These are phyloP conservation scores for Aspidoscelis tigris DNA, from an alignment of 2,113 vertebrate genomes.

Conservation along the genomic window DNA sequence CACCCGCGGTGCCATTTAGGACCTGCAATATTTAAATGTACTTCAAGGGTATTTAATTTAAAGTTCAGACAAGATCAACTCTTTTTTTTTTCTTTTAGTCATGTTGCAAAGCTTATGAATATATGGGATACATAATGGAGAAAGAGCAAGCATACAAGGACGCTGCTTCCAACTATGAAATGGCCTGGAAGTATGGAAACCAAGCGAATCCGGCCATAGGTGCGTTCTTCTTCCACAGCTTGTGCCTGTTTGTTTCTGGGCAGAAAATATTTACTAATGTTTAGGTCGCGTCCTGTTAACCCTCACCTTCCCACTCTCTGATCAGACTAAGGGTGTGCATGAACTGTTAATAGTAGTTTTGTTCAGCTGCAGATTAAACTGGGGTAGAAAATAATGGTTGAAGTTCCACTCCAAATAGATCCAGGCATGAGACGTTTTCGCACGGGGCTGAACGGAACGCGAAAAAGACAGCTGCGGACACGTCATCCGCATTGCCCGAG, in stretches of 20 bases:
- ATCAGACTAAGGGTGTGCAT: not conserved
- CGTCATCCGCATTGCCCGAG: no score
- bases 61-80: constrained; percentile 8
- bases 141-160: constrained; percentile 95
- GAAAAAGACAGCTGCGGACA: no score
- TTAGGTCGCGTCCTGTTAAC: no score
- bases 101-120: constrained; percentile 97
- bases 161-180: constrained; percentile 92
- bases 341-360: no score
- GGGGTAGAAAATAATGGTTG: no score
- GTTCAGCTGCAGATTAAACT: no score
- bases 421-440: no score
- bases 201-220: constrained; percentile 90
- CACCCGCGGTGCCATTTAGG: not conserved
- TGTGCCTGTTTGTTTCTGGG: not conserved
- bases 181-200: constrained; percentile 96
- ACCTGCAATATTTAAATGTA: not conserved
- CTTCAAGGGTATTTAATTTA: not conserved
- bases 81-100: constrained; percentile 81
- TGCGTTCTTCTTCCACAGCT: constrained; percentile 57
- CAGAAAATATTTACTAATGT: not conserved
- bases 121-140: constrained; percentile 98
- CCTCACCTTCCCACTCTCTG: no score
- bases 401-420: no score
- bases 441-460: no score